Evolutionary conservation across 2,888 invertebrate genomes (phyloP).

Genomic region (Scrobipalpa costella): DNA sequence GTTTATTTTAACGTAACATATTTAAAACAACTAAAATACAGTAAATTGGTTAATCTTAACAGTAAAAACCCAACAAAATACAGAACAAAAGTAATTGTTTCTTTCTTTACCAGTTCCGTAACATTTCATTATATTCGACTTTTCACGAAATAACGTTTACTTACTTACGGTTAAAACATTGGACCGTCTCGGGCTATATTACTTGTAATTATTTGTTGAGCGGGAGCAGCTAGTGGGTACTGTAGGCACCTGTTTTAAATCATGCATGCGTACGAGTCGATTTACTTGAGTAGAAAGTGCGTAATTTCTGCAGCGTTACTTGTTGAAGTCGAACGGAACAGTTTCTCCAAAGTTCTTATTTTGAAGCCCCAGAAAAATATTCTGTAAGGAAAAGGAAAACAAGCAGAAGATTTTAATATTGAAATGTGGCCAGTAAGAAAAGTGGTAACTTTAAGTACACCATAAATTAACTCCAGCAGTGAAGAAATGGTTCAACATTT

Average conservation of each 20-base stretch:
- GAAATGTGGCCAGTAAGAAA: too few relatives aligned
- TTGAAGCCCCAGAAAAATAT: too few relatives aligned
- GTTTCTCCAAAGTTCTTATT: too few relatives aligned
- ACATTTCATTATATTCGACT: constrained; percentile 21
- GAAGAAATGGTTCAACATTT: too few relatives aligned
- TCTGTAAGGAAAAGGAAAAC: not conserved
- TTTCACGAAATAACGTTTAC: constrained; percentile 26
- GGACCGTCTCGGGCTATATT: constrained; percentile 37
- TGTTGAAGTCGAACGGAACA: constrained; percentile 32
- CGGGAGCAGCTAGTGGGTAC: constrained; percentile 20
- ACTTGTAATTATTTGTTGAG: constrained; percentile 47
- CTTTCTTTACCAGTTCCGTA: not conserved
- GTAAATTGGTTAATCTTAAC: not conserved
- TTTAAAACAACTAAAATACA: too few relatives aligned
- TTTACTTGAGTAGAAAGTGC: constrained; percentile 37
- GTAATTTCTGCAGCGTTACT: constrained; percentile 34
- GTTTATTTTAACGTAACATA: too few relatives aligned
- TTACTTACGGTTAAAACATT: constrained; percentile 38
- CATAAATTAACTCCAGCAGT: too few relatives aligned
- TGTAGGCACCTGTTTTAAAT: constrained; percentile 52
- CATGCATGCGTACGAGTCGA: constrained; percentile 42
- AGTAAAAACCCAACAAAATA: constrained; percentile 3
- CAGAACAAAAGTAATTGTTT: constrained; percentile 25
- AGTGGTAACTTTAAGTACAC: too few relatives aligned
- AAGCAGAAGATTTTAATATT: too few relatives aligned